Evolutionary conservation across 2,888 invertebrate species (phyloP).

Genomic region (Blastobasis lacticolella): DNA sequence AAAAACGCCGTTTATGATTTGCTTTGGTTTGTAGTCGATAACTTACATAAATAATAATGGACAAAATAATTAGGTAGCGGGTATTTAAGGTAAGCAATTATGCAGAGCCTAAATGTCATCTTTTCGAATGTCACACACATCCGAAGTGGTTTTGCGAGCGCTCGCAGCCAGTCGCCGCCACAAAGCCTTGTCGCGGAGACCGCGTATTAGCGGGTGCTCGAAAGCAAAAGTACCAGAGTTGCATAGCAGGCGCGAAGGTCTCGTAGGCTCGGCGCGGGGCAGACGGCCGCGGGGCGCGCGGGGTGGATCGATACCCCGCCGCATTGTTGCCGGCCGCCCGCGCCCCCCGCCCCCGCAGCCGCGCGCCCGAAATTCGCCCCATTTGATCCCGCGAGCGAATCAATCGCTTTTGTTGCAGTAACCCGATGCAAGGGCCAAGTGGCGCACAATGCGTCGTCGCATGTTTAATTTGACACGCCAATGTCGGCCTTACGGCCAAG

Average conservation of each 20-base stretch:
- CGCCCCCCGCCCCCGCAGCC: conserved; percentile 35
- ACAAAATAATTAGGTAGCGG: no score
- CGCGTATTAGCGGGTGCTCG: conserved; percentile 31
- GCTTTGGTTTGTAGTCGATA: no score
- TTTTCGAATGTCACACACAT: no score
- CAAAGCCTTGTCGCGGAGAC: conserved; percentile 4
- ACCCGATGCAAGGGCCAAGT: conserved; percentile 35
- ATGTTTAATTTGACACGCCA: background rate
- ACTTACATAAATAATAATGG: no score
- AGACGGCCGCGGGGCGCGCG: conserved; percentile 39
- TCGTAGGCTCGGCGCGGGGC: conserved; percentile 35
- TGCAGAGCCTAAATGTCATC: no score
- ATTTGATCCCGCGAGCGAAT: conserved; percentile 65
- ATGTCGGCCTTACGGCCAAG: background rate
- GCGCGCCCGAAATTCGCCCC: conserved; percentile 65
- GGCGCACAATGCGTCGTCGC: background rate
- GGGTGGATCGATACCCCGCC: conserved; percentile 67
- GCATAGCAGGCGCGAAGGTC: conserved; percentile 46
- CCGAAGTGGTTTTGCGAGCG: no score
- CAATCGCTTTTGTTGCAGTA: conserved; percentile 69
- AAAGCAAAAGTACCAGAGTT: conserved; percentile 63
- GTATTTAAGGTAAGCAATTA: no score
- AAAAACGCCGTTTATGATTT: no score
- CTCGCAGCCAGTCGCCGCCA: no score
- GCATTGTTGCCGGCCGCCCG: conserved; percentile 61